Percentiles rank a stretch among this genome's conserved stretches.
Conservation (phyloP, 2,113 vertebrate genomes). For the Pagrus major region DNA sequence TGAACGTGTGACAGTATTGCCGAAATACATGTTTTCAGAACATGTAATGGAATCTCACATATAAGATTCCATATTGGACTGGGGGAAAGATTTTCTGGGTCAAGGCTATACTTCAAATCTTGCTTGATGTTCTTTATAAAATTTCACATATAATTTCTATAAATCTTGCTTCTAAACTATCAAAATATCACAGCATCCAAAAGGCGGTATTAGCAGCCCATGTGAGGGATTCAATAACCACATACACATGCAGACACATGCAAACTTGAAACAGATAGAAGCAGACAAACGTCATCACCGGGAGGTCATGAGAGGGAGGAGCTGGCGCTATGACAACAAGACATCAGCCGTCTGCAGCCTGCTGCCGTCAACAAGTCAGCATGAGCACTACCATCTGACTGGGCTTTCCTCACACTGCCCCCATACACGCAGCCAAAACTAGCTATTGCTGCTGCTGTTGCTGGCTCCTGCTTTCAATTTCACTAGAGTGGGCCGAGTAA, state of each 20-base stretch:
- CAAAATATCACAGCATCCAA: constrained; percentile 1
- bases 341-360: constrained; percentile 71
- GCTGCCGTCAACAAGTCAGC: constrained; percentile 74
- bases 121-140: not conserved
- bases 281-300: constrained; percentile 58
- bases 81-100: too few relatives aligned
- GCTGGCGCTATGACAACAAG: constrained; percentile 73
- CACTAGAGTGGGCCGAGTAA: constrained; percentile 75
- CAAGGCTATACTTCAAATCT: too few relatives aligned
- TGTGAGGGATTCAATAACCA: constrained; percentile 40
- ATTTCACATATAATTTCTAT: not conserved
- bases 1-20: constrained; percentile 34
- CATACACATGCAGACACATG: constrained; percentile 58
- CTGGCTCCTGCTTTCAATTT: constrained; percentile 83
- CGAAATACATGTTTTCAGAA: constrained; percentile 42
- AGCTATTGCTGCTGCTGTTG: constrained; percentile 73
- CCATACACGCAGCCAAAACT: constrained; percentile 68
- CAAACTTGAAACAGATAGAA: constrained; percentile 56
- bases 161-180: not conserved
- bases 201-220: not conserved
- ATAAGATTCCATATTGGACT: constrained; percentile 18
- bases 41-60: constrained; percentile 42
- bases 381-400: constrained; percentile 77
- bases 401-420: constrained; percentile 69
- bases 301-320: constrained; percentile 67